These are phyloP conservation scores for Rhinichthys klamathensis DNA, from an alignment of 2,113 vertebrate species.

Conservation along the genomic window DNA sequence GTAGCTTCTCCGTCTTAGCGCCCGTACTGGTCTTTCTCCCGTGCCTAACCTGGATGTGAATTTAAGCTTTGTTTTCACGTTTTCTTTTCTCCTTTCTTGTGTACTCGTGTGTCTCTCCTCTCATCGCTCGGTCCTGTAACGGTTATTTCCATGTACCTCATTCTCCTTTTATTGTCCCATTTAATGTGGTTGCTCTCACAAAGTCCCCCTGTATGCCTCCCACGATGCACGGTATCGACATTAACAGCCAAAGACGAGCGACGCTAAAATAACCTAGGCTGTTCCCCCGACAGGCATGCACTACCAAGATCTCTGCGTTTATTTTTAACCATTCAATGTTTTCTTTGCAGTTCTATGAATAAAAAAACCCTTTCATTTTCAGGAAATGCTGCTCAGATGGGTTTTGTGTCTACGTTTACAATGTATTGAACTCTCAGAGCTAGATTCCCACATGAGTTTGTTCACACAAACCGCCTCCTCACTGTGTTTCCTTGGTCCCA, in stretches of 20 bases:
- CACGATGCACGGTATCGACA: slow-evolving; percentile 24
- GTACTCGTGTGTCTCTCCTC: slow-evolving; percentile 50
- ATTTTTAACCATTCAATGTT: slow-evolving; percentile 50
- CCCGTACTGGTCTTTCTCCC: slow-evolving; percentile 54
- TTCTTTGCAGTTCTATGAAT: slow-evolving; percentile 50
- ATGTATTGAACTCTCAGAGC: slow-evolving; percentile 33
- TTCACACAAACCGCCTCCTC: slow-evolving; percentile 2
- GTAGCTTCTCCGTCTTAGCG: slow-evolving; percentile 33
- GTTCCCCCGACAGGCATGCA: slow-evolving; percentile 43
- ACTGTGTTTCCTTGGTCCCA: slow-evolving; percentile 24
- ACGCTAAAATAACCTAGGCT: slow-evolving; percentile 40
- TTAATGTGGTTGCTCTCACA: slow-evolving; percentile 39
- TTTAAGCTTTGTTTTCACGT: slow-evolving; percentile 46
- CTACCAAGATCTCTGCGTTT: slow-evolving; percentile 24
- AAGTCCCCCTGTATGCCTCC: slow-evolving; percentile 32
- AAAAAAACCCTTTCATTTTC: slow-evolving; percentile 35
- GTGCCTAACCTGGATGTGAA: slow-evolving; percentile 56
- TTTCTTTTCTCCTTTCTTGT: slow-evolving; percentile 51
- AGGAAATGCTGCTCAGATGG: slow-evolving; percentile 45
- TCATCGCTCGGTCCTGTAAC: slow-evolving; percentile 37
- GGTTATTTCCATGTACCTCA: slow-evolving; percentile 40
- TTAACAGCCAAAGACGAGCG: slow-evolving; percentile 34
- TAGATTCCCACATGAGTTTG: background rate
- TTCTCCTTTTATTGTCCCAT: slow-evolving; percentile 46
- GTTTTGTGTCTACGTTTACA: slow-evolving; percentile 25